A percentile compares a stretch with the other conserved stretches of the same genome.
phyloP scores from a whole-genome alignment of 2,888 invertebrate genomes.

The Microctonus aethiopoides region DNA sequence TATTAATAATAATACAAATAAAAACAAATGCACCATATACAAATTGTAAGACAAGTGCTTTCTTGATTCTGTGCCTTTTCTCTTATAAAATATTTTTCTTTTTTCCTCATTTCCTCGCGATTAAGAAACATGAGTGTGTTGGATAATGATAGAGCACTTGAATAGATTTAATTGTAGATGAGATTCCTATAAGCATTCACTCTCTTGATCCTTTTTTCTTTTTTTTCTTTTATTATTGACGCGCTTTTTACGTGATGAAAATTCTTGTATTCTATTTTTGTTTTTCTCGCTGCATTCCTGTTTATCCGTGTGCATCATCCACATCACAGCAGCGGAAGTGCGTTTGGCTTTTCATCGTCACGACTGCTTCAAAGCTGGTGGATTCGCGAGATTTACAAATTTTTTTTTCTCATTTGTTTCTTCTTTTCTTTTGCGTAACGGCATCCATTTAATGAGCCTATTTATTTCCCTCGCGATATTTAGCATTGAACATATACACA shows the following conservation, averaged over 20 bases:
- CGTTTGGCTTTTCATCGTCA: constrained; percentile 17
- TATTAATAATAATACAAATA: constrained; percentile 36
- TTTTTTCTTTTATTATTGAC: background rate
- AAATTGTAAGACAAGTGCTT: constrained; percentile 55
- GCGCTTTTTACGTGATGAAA: background rate
- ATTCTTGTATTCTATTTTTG: background rate
- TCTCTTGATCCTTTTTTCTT: constrained; percentile 3
- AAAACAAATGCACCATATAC: constrained; percentile 42
- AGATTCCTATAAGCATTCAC: background rate
- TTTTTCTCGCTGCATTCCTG: constrained; percentile 24
- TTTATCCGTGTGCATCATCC: constrained; percentile 38
- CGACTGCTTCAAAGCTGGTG: constrained; percentile 16
- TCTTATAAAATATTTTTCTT: constrained; percentile 40
- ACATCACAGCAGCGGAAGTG: constrained; percentile 15
- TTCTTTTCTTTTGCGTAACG: constrained; percentile 33
- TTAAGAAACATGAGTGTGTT: background rate
- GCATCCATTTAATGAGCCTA: constrained; percentile 48
- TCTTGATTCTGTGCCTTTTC: constrained; percentile 62
- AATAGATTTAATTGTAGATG: constrained; percentile 21
- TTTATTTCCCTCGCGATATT: constrained; percentile 49
- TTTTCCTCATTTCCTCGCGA: constrained; percentile 20
- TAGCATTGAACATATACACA: constrained; percentile 34
- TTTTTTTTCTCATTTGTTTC: constrained; percentile 7
- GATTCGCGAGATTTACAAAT: constrained; percentile 26
- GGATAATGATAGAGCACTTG: constrained; percentile 13